Base-by-base conservation (phyloP, 2,797 vertebrate genomes). In the Sternarchorhynchus goeldii region DNA sequence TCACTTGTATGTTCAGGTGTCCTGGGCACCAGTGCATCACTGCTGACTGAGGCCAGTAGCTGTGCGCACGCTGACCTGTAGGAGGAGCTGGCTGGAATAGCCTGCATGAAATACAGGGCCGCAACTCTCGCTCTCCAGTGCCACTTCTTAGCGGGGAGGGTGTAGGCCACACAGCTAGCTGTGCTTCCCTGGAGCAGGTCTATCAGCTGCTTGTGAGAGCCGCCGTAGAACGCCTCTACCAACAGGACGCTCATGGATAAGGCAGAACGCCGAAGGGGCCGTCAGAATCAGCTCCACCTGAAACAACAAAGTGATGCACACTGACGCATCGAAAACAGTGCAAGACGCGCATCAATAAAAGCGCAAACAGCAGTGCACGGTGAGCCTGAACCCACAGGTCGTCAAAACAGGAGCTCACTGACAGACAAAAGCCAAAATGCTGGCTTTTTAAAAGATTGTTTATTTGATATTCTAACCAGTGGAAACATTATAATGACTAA, bases 91-190 rank as follows among this genome's bases (percentile, higher is more conserved):
- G 82, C 0, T 3, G 96, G 95, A 70, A 98, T 86, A 29, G 83
- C 91, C 85, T 96, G 95, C 92, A 95, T 96, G 88, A 97, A 96
- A 87, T 94, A 90, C 31, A 98, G 89, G 1, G 97, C 96, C 0
- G 96, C 91, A 0, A 95, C 98, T 31, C 97, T 91, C 0, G 96
- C 95, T 81, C 94, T 95, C 96, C 97, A 99, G 69, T 96, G 97
- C 96, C 97, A 99, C 85, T 99, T 99, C 91, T 98, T 99, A 63
- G 96, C 95, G 3, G 97, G 94, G 2, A 98, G 92, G 0, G 94
- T 94, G 76, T 92, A 93, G 79, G 93, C 86, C 16, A 92, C 88
- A 74, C 93, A 95, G 64, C 89, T 88, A 0, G 67, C 64, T 0
- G 96, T 62, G 50, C 95, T 93, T 45, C 93, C 90, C 56, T 89